Conservation (phyloP, 1,140 invertebrate genomes). For the Proctacanthus coquilletti region DNA sequence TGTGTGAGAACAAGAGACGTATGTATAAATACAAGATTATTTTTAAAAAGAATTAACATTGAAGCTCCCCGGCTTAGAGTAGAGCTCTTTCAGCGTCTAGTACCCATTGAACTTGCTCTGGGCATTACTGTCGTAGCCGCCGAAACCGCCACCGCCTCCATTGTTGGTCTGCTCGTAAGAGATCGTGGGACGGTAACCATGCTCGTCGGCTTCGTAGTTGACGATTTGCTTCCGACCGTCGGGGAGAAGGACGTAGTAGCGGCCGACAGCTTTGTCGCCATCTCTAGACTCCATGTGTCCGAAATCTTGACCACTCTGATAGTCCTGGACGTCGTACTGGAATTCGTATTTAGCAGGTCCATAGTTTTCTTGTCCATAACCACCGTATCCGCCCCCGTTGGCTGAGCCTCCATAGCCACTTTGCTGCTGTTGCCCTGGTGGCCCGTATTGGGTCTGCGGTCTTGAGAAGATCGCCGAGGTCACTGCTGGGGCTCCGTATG, state of each 20-base stretch:
- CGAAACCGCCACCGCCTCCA: conserved; percentile 29
- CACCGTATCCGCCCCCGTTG: conserved; percentile 9
- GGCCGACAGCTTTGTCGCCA: conserved; percentile 47
- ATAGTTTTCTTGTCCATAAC: conserved; percentile 26
- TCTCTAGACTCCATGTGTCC: conserved; percentile 52
- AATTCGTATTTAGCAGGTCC: conserved; percentile 56
- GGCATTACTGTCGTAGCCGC: conserved; percentile 17
- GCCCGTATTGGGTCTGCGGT: conserved; percentile 22
- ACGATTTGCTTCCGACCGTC: conserved; percentile 65
- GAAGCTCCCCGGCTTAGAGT: too few relatives aligned
- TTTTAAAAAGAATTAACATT: too few relatives aligned
- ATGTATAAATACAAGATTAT: too few relatives aligned
- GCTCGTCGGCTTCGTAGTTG: conserved; percentile 57
- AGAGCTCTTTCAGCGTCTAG: too few relatives aligned
- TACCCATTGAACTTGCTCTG: conserved; percentile 25
- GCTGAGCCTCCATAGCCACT: conserved; percentile 12
- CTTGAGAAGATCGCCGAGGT: conserved; percentile 28
- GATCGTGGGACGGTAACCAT: conserved; percentile 62
- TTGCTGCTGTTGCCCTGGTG: conserved; percentile 15
- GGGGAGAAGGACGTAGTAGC: conserved; percentile 56
- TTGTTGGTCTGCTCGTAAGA: conserved; percentile 46
- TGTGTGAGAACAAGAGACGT: too few relatives aligned
- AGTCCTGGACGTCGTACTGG: conserved; percentile 56
- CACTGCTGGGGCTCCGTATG: conserved; percentile 30
- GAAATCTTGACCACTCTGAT: conserved; percentile 50